Evolutionary conservation across 2,888 invertebrate genomes (phyloP), one percentile per base, ranked within the genome.

Genomic region (Ligdia adustata): DNA sequence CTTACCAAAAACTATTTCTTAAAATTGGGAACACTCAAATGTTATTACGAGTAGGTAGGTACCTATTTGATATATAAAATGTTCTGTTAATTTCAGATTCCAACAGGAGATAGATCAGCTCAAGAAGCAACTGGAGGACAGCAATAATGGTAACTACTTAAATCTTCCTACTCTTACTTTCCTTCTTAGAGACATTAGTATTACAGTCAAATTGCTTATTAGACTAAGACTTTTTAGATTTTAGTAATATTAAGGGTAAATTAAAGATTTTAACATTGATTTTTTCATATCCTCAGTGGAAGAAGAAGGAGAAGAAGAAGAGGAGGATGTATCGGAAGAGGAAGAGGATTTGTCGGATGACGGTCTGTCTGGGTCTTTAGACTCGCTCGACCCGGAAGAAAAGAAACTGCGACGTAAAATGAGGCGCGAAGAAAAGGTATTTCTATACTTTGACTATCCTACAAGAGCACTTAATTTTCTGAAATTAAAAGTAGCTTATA

Each of bases 81-180:
- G 1, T 11, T 26, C 16, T 28, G 26, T 22, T 7, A 9, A 27
- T 63, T 69, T 2, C 72, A 89, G 89, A 59, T 99, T 98, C 87
- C 99, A 99, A 83, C 94, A 96, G 68, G 99, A 99, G 89, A 99
- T 99, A 60, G 97, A 97, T 60, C 96, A 96, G 42, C 91, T 99
- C 32, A 94, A 95, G 61, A 94, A 95, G 60, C 96, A 97, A 72
- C 85, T 99, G 46, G 96, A 96, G 65, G 96, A 96, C 53, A 92
- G 92, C 54, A 86, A 82, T 7, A 91, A 92, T 35, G 89, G 88
- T 86, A 57, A 65, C 72, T 4, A 14, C 4, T 13, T 38, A 7
- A 14, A n/a, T n/a, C n/a, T n/a, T n/a, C n/a, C n/a, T n/a, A n/a
- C n/a, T n/a, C 4, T 15, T 9, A 2, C 4, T 1, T 18, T 1